Evolutionary conservation across 2,113 vertebrate genomes (phyloP), one percentile per base, ranked within the genome.

Genomic region (Thamnophis sirtalis): DNA sequence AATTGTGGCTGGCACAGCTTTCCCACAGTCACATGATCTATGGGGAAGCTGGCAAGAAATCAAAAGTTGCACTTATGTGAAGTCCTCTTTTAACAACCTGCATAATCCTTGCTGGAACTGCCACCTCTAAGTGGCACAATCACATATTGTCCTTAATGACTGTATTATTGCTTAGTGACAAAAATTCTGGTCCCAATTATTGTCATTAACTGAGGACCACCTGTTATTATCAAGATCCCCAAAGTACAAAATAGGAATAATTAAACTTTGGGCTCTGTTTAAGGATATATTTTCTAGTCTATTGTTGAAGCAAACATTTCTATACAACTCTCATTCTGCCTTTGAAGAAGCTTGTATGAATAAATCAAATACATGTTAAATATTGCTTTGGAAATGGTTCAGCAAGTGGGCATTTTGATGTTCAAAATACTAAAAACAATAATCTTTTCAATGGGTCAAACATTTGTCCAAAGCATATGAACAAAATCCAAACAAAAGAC

Each of bases 391-490:
- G n/a, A 87, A 54, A 5, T 17, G 4, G 38, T 38, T 22, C 54
- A 24, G 50, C 50, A 48, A 80, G 2, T 43, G 9, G 1, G 33
- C 73, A 48, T 80, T 88, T 80, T 48, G 28, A 80, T 3, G 17
- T 9, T 49, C 13, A 3, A 55, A 26, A 33, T 84, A 60, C 54
- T 88, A 1, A 8, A 89, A 89, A n/a, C 28, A 48, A 56, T 87
- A 86, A 93, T 93, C 91, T 53, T 80, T 43, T 43, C 17, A 80
- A 43, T 80, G 7, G 94, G 56, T 28, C 90, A 38, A 90, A 19
- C 93, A 93, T 91, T 94, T 51, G 58, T 90, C 73, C 2, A 49
- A 89, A 56, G 58, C 86, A 92, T 68, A 0, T 53, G 63, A 1
- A 4, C 0, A 17, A 26, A 93, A 0, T 55, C 24, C 49, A 88